Evolutionary conservation across 2,113 vertebrate genomes (phyloP).

Genomic region (Paramisgurnus dabryanus): DNA sequence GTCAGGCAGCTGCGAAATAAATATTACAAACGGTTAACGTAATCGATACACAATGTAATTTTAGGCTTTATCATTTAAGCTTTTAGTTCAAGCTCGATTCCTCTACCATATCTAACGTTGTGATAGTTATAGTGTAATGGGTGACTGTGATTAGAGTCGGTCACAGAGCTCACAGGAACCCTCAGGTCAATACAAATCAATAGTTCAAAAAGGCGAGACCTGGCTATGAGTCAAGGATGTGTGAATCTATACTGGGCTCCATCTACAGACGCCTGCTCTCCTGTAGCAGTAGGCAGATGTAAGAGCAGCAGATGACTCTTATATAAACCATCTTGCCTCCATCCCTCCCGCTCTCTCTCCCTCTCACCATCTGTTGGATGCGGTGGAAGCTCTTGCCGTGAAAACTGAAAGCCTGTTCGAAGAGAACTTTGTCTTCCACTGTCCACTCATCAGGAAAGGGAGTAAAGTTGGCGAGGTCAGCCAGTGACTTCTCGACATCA

Average conservation of each 20-base stretch:
- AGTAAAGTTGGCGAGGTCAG: constrained; percentile 81
- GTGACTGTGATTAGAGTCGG: neutral
- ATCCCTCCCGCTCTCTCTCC: neutral
- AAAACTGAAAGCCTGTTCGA: constrained; percentile 82
- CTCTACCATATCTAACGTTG: neutral
- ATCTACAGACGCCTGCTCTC: constrained; percentile 13
- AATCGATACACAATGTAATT: constrained; percentile 9
- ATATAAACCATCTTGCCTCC: constrained; percentile 42
- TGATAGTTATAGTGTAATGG: neutral
- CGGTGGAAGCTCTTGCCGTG: constrained; percentile 81
- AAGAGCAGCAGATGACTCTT: constrained; percentile 44
- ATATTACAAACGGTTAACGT: neutral
- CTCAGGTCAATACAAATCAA: neutral
- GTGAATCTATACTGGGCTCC: constrained; percentile 8
- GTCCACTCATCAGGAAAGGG: constrained; percentile 83
- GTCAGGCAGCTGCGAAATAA: constrained; percentile 81
- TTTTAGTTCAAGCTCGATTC: no score
- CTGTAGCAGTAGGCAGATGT: constrained; percentile 47
- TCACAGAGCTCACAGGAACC: neutral
- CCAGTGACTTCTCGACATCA: constrained; percentile 79
- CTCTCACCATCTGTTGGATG: constrained; percentile 81
- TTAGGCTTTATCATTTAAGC: no score
- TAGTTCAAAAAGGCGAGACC: neutral
- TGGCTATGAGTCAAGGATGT: neutral
- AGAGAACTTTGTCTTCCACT: constrained; percentile 80